Percentiles rank a stretch among this genome's conserved stretches.
Conservation (phyloP, 2,888 invertebrate genomes). For the Drepanosiphum platanoidis region DNA sequence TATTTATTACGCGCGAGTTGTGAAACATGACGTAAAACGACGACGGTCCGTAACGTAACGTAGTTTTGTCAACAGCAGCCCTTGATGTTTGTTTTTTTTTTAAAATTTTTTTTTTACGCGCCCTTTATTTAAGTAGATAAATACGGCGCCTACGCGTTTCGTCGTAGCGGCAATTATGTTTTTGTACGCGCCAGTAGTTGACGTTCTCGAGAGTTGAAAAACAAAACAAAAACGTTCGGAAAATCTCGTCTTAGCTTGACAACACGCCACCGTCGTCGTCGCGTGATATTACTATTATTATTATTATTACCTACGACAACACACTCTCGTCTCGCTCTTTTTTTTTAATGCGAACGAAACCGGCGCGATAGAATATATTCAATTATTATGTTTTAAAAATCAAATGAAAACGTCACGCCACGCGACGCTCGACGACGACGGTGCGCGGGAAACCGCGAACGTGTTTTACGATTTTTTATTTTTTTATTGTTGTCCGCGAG, state of each 20-base stretch:
- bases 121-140: neutral
- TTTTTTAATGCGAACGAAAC: neutral
- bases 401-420: neutral
- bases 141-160: neutral
- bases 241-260: neutral
- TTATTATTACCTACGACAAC: too few species aligned
- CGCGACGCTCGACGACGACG: neutral
- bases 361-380: too few species aligned
- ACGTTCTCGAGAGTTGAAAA: neutral
- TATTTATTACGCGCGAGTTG: too few species aligned
- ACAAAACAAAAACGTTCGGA: neutral
- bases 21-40: too few species aligned
- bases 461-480: neutral
- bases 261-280: neutral
- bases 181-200: neutral
- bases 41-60: neutral
- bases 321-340: too few species aligned
- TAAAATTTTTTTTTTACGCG: too few species aligned
- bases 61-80: neutral
- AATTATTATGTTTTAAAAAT: too few species aligned
- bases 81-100: too few species aligned
- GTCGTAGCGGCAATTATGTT: neutral
- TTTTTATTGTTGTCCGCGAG: neutral
- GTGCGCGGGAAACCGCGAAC: neutral
- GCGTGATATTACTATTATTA: neutral